These are phyloP conservation scores for Azemiops feae DNA, from an alignment of 2,113 vertebrate genomes.

Conservation along the genomic window DNA sequence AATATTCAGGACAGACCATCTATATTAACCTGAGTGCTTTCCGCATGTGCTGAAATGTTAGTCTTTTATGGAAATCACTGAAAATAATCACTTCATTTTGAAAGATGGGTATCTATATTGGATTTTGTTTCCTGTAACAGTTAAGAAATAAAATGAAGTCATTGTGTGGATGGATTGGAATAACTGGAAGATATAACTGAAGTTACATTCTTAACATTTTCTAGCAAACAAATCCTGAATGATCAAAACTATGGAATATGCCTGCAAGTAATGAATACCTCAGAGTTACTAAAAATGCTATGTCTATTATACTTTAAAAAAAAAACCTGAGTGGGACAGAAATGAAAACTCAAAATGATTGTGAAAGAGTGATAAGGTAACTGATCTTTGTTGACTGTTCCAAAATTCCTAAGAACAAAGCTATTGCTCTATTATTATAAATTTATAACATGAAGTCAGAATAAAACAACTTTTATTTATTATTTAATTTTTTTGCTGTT, in stretches of 20 bases:
- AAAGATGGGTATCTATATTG: background rate
- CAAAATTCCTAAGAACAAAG: background rate
- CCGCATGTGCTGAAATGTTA: background rate
- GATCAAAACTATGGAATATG: slow-evolving; percentile 51
- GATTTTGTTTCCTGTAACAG: background rate
- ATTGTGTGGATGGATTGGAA: background rate
- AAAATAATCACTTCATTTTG: background rate
- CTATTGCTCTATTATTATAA: background rate
- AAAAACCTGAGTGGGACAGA: background rate
- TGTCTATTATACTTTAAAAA: background rate
- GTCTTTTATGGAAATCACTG: background rate
- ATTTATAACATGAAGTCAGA: background rate
- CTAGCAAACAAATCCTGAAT: slow-evolving; percentile 30
- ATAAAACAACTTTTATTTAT: background rate
- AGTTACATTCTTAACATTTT: slow-evolving; percentile 33
- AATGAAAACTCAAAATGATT: background rate
- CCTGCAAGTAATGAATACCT: slow-evolving; percentile 33
- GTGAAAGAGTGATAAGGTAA: background rate
- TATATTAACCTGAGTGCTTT: background rate
- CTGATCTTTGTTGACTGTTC: background rate
- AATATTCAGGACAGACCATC: background rate
- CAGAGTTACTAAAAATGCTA: background rate
- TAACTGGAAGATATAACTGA: slow-evolving; percentile 26
- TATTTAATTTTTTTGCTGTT: background rate
- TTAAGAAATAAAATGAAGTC: background rate